A percentile compares a stretch with the other conserved stretches of the same genome.
Conservation (phyloP, 2,113 vertebrate genomes). For the Dermatemys mawii region DNA sequence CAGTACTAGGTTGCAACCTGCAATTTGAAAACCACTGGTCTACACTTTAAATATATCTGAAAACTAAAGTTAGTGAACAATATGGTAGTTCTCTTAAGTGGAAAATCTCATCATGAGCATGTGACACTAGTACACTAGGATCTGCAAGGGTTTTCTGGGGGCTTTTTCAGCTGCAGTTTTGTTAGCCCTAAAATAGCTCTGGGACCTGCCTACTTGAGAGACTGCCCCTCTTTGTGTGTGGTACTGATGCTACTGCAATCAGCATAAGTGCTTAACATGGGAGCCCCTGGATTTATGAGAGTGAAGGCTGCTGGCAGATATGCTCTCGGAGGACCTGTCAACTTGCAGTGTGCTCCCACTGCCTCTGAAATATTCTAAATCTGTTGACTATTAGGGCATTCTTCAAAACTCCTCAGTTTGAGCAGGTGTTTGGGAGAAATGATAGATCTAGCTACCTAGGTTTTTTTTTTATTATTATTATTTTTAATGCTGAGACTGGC, state of each 20-base stretch:
- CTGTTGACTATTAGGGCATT: background rate
- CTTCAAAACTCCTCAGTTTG: background rate
- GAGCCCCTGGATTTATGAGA: background rate
- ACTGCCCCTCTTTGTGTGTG: background rate
- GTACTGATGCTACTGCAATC: background rate
- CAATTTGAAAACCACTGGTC: too few species aligned
- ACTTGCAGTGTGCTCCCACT: background rate
- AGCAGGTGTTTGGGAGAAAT: background rate
- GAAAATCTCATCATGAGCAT: background rate
- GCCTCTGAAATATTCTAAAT: background rate
- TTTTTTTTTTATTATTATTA: background rate
- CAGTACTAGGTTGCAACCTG: too few species aligned
- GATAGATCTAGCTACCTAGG: too few species aligned
- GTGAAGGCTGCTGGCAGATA: background rate
- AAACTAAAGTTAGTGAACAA: background rate
- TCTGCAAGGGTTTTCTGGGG: background rate
- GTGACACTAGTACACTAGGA: background rate
- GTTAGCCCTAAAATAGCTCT: background rate
- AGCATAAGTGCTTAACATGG: background rate
- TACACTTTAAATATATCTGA: background rate
- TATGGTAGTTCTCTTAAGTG: background rate
- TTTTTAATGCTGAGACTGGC: background rate
- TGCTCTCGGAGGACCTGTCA: background rate
- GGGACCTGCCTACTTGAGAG: background rate
- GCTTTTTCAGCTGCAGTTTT: background rate